phyloP scores from a whole-genome alignment of 1,140 invertebrate species.

The Helicoverpa armigera region DNA sequence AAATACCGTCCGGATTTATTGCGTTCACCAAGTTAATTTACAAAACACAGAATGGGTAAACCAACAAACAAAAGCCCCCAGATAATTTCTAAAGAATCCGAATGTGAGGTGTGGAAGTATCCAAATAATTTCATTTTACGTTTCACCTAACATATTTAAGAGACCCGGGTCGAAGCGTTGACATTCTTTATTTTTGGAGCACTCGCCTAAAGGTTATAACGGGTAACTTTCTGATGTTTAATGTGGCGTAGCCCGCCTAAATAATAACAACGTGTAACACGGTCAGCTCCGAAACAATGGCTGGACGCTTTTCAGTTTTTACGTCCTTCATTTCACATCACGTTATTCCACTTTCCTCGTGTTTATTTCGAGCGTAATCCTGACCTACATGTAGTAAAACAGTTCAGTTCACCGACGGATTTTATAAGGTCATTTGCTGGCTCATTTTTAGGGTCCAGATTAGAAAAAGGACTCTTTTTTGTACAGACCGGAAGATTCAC shows the following conservation, averaged over 20 bases:
- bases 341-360: conserved; percentile 32
- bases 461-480: too few species aligned
- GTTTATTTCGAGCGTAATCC: conserved; percentile 33
- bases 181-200: conserved; percentile 52
- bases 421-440: conserved; percentile 13
- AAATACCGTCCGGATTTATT: conserved; percentile 18
- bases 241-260: conserved; percentile 28
- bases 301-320: conserved; percentile 33
- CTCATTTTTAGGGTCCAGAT: background rate
- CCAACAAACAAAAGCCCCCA: conserved; percentile 54
- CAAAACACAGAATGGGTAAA: conserved; percentile 47
- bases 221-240: conserved; percentile 42
- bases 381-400: conserved; percentile 23
- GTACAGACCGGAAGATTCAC: too few species aligned
- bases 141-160: conserved; percentile 57
- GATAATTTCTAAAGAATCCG: conserved; percentile 56
- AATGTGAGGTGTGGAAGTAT: conserved; percentile 57
- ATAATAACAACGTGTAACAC: conserved; percentile 35
- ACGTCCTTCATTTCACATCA: conserved; percentile 37
- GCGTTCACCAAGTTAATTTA: conserved; percentile 34
- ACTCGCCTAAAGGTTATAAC: conserved; percentile 48
- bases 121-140: conserved; percentile 65
- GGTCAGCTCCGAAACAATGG: conserved; percentile 31
- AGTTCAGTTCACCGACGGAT: conserved; percentile 14
- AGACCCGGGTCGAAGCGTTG: conserved; percentile 30